These are phyloP conservation scores for Myotis lucifugus DNA, from an alignment of 2,113 vertebrate genomes.

Conservation along the genomic window DNA sequence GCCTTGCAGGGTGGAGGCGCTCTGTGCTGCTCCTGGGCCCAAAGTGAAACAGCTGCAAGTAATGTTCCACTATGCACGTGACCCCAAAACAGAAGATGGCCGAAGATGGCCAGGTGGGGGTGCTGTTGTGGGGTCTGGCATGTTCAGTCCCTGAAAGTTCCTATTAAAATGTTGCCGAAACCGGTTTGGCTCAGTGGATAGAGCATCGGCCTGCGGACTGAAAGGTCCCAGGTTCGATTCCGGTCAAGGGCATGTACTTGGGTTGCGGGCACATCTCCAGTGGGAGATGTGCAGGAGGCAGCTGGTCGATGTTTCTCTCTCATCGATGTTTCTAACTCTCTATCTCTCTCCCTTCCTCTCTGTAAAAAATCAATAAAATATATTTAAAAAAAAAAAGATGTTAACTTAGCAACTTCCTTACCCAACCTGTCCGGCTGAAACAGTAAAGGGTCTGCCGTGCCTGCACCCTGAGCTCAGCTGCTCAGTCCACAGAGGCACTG, in stretches of 20 bases:
- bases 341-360: too few relatives aligned
- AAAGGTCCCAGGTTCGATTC: too few relatives aligned
- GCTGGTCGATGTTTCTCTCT: too few relatives aligned
- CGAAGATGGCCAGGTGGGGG: not conserved
- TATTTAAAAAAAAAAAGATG: too few relatives aligned
- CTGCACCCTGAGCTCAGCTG: not conserved
- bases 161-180: too few relatives aligned
- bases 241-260: too few relatives aligned
- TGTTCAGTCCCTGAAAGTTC: not conserved
- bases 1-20: not conserved
- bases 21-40: not conserved
- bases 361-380: too few relatives aligned
- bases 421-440: not conserved
- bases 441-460: not conserved
- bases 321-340: too few relatives aligned
- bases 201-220: too few relatives aligned
- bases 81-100: not conserved
- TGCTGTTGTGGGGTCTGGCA: not conserved
- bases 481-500: not conserved
- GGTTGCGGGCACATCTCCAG: too few relatives aligned
- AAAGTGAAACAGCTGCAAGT: fast-evolving
- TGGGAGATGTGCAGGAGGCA: too few relatives aligned
- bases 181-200: too few relatives aligned
- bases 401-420: not conserved
- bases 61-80: not conserved